Percentiles rank a stretch among this genome's conserved stretches.
Conservation (phyloP, 2,888 invertebrate species). For the Drosophila pseudotalamancana region DNA sequence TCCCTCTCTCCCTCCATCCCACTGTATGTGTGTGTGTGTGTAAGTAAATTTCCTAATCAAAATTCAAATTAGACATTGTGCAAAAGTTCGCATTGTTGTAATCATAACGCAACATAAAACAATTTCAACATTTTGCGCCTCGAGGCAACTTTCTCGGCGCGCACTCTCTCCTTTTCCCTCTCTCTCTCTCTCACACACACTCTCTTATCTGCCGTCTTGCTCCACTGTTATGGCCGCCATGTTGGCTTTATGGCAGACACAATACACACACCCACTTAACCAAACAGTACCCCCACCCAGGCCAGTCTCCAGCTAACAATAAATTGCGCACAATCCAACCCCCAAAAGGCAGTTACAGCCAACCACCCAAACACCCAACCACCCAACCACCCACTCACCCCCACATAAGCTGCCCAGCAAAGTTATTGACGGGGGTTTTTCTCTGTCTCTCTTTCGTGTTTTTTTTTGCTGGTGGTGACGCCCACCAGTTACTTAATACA, state of each 20-base stretch:
- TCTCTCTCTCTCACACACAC: neutral
- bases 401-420: neutral
- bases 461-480: conserved; percentile 70
- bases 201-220: neutral
- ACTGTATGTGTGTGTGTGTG: conserved; percentile 46
- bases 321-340: conserved; percentile 80
- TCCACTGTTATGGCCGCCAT: conserved; percentile 57
- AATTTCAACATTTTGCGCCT: conserved; percentile 76
- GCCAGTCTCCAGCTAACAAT: conserved; percentile 60
- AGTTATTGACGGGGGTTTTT: conserved; percentile 13
- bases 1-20: conserved; percentile 9
- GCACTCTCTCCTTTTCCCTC: neutral
- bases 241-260: conserved; percentile 60
- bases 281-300: conserved; percentile 43
- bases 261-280: conserved; percentile 49
- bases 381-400: conserved; percentile 16
- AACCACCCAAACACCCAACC: too few species aligned
- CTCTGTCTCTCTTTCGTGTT: neutral
- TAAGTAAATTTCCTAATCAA: conserved; percentile 84
- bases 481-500: conserved; percentile 81
- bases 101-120: conserved; percentile 76
- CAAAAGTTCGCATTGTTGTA: conserved; percentile 78
- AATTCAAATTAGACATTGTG: conserved; percentile 83
- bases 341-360: conserved; percentile 45
- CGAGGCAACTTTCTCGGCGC: conserved; percentile 35